Percentiles rank a stretch among this genome's conserved stretches.
These are phyloP conservation scores for Rhipidura dahli DNA, from an alignment of 2,113 vertebrate genomes.

Conservation along the genomic window DNA sequence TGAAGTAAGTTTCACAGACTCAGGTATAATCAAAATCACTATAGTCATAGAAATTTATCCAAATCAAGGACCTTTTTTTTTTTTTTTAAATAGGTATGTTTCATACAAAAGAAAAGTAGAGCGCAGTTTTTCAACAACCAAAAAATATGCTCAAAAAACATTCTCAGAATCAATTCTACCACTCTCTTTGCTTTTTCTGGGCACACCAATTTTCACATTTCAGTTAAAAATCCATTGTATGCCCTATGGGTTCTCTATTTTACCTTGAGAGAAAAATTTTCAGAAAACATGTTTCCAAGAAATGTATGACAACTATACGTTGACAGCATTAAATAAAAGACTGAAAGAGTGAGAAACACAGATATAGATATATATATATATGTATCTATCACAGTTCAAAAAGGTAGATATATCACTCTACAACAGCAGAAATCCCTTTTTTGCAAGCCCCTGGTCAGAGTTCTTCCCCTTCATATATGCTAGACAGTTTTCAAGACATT, in stretches of 20 bases:
- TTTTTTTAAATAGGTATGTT: neutral
- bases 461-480: neutral
- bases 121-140: neutral
- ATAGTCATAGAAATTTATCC: neutral
- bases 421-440: neutral
- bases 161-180: neutral
- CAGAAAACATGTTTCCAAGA: neutral
- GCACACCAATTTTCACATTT: neutral
- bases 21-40: neutral
- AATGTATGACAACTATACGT: neutral
- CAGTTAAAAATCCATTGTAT: neutral
- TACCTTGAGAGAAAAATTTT: neutral
- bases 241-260: neutral
- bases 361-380: neutral
- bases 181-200: neutral
- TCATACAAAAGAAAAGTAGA: neutral
- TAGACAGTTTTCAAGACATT: neutral
- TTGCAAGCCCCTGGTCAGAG: neutral
- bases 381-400: neutral
- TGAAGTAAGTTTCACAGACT: neutral
- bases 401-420: neutral
- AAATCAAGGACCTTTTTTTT: neutral
- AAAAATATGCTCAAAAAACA: neutral
- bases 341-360: neutral
- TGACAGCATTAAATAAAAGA: neutral